phyloP scores from a whole-genome alignment of 2,888 invertebrate species.

The Chaitophorus viminalis region DNA sequence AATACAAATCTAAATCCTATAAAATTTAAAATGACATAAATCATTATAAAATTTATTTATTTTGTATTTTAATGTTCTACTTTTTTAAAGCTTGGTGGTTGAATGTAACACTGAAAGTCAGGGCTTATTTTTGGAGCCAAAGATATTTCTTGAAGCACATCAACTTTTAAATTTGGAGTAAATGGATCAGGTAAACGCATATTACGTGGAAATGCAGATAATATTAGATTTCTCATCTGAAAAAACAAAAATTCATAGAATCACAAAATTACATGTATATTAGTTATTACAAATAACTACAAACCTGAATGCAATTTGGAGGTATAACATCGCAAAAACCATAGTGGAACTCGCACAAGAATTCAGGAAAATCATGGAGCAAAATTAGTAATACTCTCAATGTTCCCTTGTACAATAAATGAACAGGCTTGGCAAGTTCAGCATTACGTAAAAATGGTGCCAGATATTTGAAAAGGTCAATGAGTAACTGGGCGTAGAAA shows the following conservation, averaged over 20 bases:
- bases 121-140: conserved; percentile 89
- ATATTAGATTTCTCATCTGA: conserved; percentile 94
- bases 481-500: conserved; percentile 94
- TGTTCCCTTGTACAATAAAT: conserved; percentile 94
- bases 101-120: conserved; percentile 87
- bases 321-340: conserved; percentile 99
- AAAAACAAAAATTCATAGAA: conserved; percentile 54
- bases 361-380: conserved; percentile 98
- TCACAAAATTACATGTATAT: neutral
- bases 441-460: conserved; percentile 97
- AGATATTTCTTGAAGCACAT: conserved; percentile 88
- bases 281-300: neutral
- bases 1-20: conserved; percentile 91
- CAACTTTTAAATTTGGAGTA: conserved; percentile 95
- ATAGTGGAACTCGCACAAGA: conserved; percentile 98
- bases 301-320: conserved; percentile 90
- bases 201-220: conserved; percentile 97
- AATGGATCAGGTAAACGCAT: conserved; percentile 99
- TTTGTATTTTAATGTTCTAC: conserved; percentile 62
- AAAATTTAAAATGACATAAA: neutral
- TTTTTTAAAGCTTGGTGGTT: conserved; percentile 89
- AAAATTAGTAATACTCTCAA: conserved; percentile 92
- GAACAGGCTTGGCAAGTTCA: conserved; percentile 92
- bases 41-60: neutral
- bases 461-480: conserved; percentile 95